Percentiles rank a stretch among this genome's conserved stretches.
phyloP scores from a whole-genome alignment of 2,888 invertebrate species.

The Eupeodes luniger region DNA sequence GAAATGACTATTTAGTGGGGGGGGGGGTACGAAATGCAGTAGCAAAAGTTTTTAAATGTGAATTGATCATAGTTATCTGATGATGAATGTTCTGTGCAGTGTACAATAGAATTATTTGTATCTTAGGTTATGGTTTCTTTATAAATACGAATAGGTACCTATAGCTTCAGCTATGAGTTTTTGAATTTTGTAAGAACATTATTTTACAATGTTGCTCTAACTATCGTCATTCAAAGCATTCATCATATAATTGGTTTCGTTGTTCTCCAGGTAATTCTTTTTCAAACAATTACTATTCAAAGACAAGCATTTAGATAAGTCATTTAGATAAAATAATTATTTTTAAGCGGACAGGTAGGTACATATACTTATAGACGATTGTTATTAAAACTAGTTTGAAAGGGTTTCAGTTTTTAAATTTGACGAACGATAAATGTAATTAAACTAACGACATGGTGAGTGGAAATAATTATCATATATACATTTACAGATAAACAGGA shows the following conservation, averaged over 20 bases:
- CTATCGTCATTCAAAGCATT: not conserved
- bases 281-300: not conserved
- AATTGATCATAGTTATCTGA: not conserved
- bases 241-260: not conserved
- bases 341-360: not conserved
- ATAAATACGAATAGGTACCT: no score
- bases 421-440: not conserved
- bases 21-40: not conserved
- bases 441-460: not conserved
- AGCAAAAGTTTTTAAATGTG: not conserved
- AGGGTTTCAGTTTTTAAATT: not conserved
- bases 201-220: not conserved
- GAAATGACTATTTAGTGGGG: not conserved
- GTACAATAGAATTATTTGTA: conserved; percentile 12
- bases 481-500: not conserved
- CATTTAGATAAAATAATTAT: not conserved
- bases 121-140: conserved; percentile 14
- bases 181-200: no score
- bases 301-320: not conserved
- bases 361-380: not conserved
- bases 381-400: conserved; percentile 1
- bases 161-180: no score
- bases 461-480: not conserved
- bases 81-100: not conserved
- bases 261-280: not conserved